Evolutionary conservation across 2,113 vertebrate species (phyloP), one percentile per base, ranked within the genome.

Genomic region (Neodon shergylaensis): DNA sequence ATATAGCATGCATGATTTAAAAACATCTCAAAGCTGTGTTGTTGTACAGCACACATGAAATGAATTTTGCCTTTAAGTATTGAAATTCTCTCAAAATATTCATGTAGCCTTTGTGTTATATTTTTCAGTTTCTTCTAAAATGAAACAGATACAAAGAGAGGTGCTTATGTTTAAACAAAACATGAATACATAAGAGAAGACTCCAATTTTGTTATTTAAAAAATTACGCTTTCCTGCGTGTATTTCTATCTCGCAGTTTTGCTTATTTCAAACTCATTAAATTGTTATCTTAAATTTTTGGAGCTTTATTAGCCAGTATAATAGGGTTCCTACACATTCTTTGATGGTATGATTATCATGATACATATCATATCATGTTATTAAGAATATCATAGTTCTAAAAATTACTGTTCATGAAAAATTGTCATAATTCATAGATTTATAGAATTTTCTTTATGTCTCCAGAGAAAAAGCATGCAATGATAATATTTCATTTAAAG

Each of bases 81-180:
- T 78, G 66, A 49, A 24, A 83, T 68, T 94, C 21, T 95, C 9
- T 78, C 68, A 94, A 89, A 87, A 95, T 94, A 85, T 88, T 94
- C 54, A 89, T 39, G 0, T 91, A 83, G 21, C 17, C 66, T 31
- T 83, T 88, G 14, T 31, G 68, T 78, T 94, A 63, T 39, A 72
- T 92, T 86, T 92, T 92, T 68, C 24, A 54, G 33, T 7, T 61
- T 88, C 90, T 88, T 92, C 17, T 72, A 66, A 44, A 85, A 65
- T 92, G 31, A 90, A 92, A 65, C 49, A 95, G 9, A 63, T 94
- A n/a, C 86, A 92, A 88, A 63, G 79, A 89, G 26, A 92, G 14
- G 1, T n/a, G 92, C 86, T 97, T 92, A 76, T 83, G 5, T 74
- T 93, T 83, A 90, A 87, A 91, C 19, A 92, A 95, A 95, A 68